phyloP scores from a whole-genome alignment of 2,888 invertebrate genomes.

The Scaptomyza parva region DNA sequence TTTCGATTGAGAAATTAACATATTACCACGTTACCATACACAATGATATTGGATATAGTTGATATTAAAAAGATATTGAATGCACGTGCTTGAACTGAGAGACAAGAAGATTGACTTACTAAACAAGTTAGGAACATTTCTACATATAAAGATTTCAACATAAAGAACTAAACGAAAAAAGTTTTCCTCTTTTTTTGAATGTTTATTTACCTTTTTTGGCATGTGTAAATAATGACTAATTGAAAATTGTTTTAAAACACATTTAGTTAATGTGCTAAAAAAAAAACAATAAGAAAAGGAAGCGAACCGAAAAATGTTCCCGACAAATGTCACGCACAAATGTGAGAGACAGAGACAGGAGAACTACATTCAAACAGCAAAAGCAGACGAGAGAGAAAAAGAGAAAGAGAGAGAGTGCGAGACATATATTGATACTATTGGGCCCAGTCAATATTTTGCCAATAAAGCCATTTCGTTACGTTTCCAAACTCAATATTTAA shows the following conservation, averaged over 20 bases:
- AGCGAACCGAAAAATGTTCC: slow-evolving; percentile 60
- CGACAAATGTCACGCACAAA: slow-evolving; percentile 48
- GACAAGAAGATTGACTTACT: slow-evolving; percentile 3
- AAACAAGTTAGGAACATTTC: too few species aligned
- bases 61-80: slow-evolving; percentile 10
- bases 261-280: slow-evolving; percentile 1
- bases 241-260: slow-evolving; percentile 19
- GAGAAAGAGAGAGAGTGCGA: slow-evolving; percentile 13
- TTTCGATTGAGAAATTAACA: slow-evolving; percentile 42
- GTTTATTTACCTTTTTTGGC: not conserved
- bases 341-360: not conserved
- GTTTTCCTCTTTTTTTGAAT: slow-evolving; percentile 6
- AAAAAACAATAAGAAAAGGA: slow-evolving; percentile 44
- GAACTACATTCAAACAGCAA: not conserved
- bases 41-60: slow-evolving; percentile 36
- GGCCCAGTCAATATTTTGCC: slow-evolving; percentile 62
- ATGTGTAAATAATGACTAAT: slow-evolving; percentile 29
- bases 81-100: slow-evolving; percentile 29
- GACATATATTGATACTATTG: not conserved
- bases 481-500: slow-evolving; percentile 71
- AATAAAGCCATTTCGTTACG: slow-evolving; percentile 74
- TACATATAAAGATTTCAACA: too few species aligned
- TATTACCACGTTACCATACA: slow-evolving; percentile 46
- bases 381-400: not conserved
- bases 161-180: not conserved